These are phyloP conservation scores for Buceros bicornis DNA, from an alignment of 2,797 vertebrate genomes.

Conservation along the genomic window DNA sequence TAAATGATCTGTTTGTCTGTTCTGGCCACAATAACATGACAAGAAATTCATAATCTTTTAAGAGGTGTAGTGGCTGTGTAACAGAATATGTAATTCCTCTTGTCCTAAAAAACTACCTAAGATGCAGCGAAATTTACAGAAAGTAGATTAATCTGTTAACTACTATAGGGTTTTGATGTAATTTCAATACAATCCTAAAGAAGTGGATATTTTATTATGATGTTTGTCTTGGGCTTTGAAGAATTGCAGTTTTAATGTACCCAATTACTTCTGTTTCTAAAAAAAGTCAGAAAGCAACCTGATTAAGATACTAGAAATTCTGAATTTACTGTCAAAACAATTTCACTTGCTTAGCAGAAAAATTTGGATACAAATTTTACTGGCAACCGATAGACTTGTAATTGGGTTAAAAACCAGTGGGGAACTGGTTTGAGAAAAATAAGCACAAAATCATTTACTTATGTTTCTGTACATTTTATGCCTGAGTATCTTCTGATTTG, in stretches of 20 bases:
- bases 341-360: conserved; percentile 15
- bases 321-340: conserved; percentile 8
- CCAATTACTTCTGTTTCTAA: conserved; percentile 18
- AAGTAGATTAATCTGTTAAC: background rate
- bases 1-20: background rate
- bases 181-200: background rate
- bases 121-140: background rate
- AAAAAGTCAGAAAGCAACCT: conserved; percentile 1
- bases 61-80: background rate
- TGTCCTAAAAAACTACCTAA: background rate
- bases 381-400: background rate
- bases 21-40: background rate
- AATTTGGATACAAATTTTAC: conserved; percentile 30
- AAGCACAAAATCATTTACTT: background rate
- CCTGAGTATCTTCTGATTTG: background rate
- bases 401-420: conserved; percentile 29
- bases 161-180: background rate
- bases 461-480: background rate
- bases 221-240: conserved; percentile 14
- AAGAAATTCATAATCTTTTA: background rate
- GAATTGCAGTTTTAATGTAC: conserved; percentile 15
- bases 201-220: background rate
- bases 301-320: conserved; percentile 32
- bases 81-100: background rate
- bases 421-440: background rate